Percentiles rank a stretch among this genome's conserved stretches.
Evolutionary conservation across 2,113 vertebrate species (phyloP).

Genomic region (Dissostichus mawsoni): DNA sequence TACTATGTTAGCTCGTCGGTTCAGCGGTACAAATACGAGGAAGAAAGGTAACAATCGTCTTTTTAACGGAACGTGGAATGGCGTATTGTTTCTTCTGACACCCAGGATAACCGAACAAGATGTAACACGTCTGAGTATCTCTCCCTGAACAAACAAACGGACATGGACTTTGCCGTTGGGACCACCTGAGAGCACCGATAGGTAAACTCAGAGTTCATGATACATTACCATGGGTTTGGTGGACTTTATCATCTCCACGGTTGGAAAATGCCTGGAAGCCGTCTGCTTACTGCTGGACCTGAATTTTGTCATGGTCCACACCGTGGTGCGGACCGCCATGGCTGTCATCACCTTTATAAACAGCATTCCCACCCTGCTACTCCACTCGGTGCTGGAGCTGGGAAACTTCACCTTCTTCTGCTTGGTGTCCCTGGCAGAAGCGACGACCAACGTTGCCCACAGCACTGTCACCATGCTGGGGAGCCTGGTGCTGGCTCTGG

Average conservation of each 20-base stretch:
- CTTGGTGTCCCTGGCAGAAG: constrained; percentile 75
- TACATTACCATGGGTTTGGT: constrained; percentile 86
- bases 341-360: constrained; percentile 83
- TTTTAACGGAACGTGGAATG: background rate
- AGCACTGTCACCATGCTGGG: constrained; percentile 70
- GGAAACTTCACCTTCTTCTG: constrained; percentile 82
- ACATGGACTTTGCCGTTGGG: constrained; percentile 51
- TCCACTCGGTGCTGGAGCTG: constrained; percentile 76
- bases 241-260: constrained; percentile 83
- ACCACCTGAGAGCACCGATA: constrained; percentile 10
- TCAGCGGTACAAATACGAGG: background rate
- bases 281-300: constrained; percentile 89
- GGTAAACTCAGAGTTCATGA: background rate
- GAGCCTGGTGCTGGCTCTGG: constrained; percentile 79
- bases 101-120: background rate
- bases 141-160: background rate
- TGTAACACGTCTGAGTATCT: constrained; percentile 21
- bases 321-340: constrained; percentile 83
- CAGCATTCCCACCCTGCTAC: constrained; percentile 84
- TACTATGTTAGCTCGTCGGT: background rate
- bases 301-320: constrained; percentile 92
- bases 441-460: constrained; percentile 68
- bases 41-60: background rate
- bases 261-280: constrained; percentile 87
- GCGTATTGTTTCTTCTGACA: background rate